Percentiles rank a stretch among this genome's conserved stretches.
Conservation (phyloP, 2,113 vertebrate genomes). For the Eupsittula cactorum region DNA sequence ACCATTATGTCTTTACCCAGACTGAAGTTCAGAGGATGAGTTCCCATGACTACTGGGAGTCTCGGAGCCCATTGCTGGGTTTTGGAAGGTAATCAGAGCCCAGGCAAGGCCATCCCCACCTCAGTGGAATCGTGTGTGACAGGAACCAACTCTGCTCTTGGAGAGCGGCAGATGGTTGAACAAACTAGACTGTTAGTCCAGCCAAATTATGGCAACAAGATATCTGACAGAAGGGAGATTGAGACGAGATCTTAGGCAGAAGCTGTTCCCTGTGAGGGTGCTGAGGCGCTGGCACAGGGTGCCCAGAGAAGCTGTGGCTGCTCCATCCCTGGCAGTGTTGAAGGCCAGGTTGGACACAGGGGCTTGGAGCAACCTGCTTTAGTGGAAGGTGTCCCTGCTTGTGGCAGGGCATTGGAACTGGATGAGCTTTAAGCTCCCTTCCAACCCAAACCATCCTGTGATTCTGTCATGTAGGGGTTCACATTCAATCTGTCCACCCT, state of each 20-base stretch:
- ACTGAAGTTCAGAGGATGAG: background rate
- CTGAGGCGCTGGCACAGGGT: background rate
- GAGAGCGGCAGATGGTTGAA: conserved; percentile 37
- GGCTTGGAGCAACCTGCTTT: background rate
- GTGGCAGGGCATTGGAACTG: background rate
- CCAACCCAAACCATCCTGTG: background rate
- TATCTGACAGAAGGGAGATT: background rate
- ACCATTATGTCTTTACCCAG: rapidly evolving
- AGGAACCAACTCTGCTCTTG: background rate
- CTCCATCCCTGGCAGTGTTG: background rate
- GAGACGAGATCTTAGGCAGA: background rate
- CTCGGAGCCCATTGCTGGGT: rapidly evolving
- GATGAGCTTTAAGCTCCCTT: background rate
- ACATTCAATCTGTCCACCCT: conserved; percentile 44
- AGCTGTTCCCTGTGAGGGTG: background rate
- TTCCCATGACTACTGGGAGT: background rate
- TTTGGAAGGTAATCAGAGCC: background rate
- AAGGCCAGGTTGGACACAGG: too few species aligned
- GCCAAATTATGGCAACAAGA: conserved; percentile 69
- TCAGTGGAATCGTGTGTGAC: rapidly evolving
- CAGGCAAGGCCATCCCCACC: rapidly evolving
- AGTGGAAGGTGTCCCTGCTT: background rate
- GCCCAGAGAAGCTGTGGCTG: background rate
- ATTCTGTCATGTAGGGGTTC: conserved; percentile 20
- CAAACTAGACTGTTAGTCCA: conserved; percentile 62